These are phyloP conservation scores for Eupithecia centaureata DNA, from an alignment of 2,888 invertebrate genomes.

Conservation along the genomic window DNA sequence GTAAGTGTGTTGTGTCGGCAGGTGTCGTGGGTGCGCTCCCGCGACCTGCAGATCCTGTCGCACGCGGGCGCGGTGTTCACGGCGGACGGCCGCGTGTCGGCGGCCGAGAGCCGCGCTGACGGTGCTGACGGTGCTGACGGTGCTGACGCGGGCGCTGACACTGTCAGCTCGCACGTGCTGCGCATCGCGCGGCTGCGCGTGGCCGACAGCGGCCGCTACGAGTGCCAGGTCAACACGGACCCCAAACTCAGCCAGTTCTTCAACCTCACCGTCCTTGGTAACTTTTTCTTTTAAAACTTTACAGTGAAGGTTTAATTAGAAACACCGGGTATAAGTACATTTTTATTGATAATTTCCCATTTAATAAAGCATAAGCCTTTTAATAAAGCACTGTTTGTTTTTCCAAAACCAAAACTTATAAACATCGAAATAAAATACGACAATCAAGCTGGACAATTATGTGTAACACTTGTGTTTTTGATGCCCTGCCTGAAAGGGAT, in stretches of 20 bases:
- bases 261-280: conserved; percentile 86
- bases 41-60: conserved; percentile 88
- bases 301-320: too few relatives aligned
- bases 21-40: conserved; percentile 90
- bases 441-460: too few relatives aligned
- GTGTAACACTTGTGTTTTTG: too few relatives aligned
- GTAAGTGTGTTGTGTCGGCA: conserved; percentile 56
- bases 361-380: too few relatives aligned
- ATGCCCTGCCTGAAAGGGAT: too few relatives aligned
- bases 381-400: too few relatives aligned
- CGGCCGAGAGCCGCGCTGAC: conserved; percentile 63
- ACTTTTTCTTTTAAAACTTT: conserved; percentile 36
- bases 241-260: conserved; percentile 89
- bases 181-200: conserved; percentile 84
- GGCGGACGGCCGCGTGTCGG: conserved; percentile 86
- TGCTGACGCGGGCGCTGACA: conserved; percentile 65
- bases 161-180: conserved; percentile 82
- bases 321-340: too few relatives aligned
- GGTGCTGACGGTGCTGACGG: conserved; percentile 66
- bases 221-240: conserved; percentile 90
- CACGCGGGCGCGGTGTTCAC: conserved; percentile 87
- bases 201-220: conserved; percentile 87
- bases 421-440: too few relatives aligned
- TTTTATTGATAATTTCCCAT: too few relatives aligned
- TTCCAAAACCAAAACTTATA: too few relatives aligned